These are phyloP conservation scores for Theretra japonica DNA, from an alignment of 2,888 invertebrate species.

Conservation along the genomic window DNA sequence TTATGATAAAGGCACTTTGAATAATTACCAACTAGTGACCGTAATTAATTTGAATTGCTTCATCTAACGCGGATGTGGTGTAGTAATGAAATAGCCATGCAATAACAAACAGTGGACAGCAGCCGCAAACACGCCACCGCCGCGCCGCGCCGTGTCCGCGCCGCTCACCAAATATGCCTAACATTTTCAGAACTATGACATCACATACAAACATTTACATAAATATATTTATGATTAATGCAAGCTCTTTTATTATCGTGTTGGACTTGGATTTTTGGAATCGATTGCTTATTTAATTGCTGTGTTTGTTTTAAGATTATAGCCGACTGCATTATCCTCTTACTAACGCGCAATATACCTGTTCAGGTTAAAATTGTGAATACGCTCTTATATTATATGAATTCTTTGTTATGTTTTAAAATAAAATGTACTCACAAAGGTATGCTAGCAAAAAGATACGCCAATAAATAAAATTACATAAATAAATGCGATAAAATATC, in stretches of 20 bases:
- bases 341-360: no score
- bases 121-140: constrained; percentile 28
- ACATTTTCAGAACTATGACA: constrained; percentile 22
- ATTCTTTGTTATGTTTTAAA: background rate
- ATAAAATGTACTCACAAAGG: constrained; percentile 25
- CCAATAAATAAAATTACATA: constrained; percentile 40
- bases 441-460: constrained; percentile 27
- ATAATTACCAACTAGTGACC: constrained; percentile 29
- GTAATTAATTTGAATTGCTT: constrained; percentile 38
- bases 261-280: no score
- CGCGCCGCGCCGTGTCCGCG: background rate
- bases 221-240: background rate
- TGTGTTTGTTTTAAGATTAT: no score
- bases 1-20: constrained; percentile 18
- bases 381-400: no score
- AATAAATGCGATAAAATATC: constrained; percentile 53
- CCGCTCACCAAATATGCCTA: constrained; percentile 22
- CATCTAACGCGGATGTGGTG: constrained; percentile 38
- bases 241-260: no score
- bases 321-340: no score
- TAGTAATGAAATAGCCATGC: constrained; percentile 38
- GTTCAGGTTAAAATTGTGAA: no score
- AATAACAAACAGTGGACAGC: constrained; percentile 33
- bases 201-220: constrained; percentile 9
- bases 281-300: no score